Conservation (phyloP, 2,113 vertebrate genomes). For the Rhynchomys soricoides region DNA sequence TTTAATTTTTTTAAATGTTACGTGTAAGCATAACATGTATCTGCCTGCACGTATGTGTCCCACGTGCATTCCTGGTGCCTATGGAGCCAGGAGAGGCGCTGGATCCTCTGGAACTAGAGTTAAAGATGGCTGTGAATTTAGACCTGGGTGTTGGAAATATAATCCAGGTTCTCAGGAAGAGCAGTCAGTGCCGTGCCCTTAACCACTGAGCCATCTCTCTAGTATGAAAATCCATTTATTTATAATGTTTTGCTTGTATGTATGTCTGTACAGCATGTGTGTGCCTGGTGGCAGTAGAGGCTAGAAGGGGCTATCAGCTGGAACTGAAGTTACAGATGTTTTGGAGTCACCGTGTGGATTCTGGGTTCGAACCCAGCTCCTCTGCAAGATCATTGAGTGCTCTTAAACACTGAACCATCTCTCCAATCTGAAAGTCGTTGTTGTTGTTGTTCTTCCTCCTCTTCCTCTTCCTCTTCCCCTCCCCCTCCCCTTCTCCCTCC, state of each 20-base stretch:
- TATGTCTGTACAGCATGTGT: not conserved
- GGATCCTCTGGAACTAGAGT: not conserved
- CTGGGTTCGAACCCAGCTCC: not conserved
- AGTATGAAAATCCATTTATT: not conserved
- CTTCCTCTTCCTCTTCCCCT: too few species aligned
- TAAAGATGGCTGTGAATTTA: not conserved
- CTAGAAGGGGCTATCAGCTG: not conserved
- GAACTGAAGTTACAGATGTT: not conserved
- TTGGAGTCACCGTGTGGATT: not conserved
- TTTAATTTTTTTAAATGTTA: not conserved
- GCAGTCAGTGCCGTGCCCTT: not conserved
- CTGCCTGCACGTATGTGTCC: not conserved
- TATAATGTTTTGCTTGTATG: not conserved
- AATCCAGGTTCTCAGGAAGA: not conserved
- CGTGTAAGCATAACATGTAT: not conserved
- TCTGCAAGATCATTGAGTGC: not conserved
- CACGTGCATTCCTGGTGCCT: not conserved
- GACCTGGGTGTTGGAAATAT: not conserved
- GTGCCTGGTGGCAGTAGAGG: not conserved
- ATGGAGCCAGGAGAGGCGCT: not conserved
- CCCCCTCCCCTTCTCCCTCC: too few species aligned
- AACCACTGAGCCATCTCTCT: not conserved
- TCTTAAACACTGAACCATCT: not conserved
- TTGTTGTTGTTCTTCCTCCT: too few species aligned
- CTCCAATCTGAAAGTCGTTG: not conserved